Conservation (phyloP, 2,797 vertebrate genomes). For the Triplophysa yarkandensis region DNA sequence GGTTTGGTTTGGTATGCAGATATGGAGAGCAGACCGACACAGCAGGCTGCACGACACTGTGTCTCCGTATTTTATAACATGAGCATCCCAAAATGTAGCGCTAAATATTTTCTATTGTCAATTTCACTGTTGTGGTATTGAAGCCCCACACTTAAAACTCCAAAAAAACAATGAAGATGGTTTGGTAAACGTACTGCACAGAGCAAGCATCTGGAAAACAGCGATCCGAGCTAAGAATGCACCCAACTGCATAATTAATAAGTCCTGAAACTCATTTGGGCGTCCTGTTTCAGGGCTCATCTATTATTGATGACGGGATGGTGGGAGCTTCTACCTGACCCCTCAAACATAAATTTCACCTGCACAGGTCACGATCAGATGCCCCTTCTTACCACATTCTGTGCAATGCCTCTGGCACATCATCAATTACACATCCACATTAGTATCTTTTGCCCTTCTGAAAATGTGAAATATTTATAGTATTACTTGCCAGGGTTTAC, state of each 20-base stretch:
- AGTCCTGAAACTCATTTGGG: conserved; percentile 54
- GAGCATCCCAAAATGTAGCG: conserved; percentile 1
- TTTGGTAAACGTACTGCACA: conserved; percentile 20
- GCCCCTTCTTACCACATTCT: conserved; percentile 17
- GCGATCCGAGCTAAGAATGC: conserved; percentile 58
- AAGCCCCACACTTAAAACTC: conserved; percentile 1
- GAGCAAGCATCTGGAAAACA: conserved; percentile 31
- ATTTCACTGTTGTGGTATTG: background rate
- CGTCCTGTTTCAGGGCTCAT: conserved; percentile 69
- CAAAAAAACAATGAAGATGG: conserved; percentile 1
- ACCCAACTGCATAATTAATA: conserved; percentile 75
- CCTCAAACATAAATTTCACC: conserved; percentile 49
- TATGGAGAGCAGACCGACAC: conserved; percentile 22
- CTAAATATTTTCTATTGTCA: conserved; percentile 12
- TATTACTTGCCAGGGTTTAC: conserved; percentile 34
- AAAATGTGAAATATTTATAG: conserved; percentile 44
- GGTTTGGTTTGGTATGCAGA: conserved; percentile 28
- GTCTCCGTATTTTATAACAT: conserved; percentile 19
- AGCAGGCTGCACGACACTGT: conserved; percentile 6
- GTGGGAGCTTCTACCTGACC: conserved; percentile 40
- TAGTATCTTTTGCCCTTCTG: conserved; percentile 23
- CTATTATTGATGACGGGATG: conserved; percentile 70
- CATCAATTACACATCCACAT: too few relatives aligned
- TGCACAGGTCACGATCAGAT: conserved; percentile 28
- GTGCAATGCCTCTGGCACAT: background rate